Evolutionary conservation across 1,140 invertebrate species (phyloP).

Genomic region (Calliopsis andreniformis): DNA sequence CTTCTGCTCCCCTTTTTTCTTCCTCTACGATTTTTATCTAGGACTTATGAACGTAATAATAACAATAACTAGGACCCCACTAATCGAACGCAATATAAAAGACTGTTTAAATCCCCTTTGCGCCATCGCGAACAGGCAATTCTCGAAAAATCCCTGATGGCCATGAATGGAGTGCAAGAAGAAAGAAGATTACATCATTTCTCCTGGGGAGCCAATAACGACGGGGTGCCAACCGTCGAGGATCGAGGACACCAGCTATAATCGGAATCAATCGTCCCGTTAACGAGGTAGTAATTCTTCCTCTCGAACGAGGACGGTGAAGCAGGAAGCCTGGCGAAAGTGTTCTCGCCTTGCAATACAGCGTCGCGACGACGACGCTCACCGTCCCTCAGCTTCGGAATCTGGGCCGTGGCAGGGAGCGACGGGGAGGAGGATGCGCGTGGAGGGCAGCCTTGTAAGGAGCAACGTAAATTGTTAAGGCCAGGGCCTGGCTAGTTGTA

Average conservation of each 20-base stretch:
- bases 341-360: constrained; percentile 47
- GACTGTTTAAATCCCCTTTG: too few relatives aligned
- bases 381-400: constrained; percentile 33
- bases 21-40: too few relatives aligned
- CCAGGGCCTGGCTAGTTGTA: constrained; percentile 72
- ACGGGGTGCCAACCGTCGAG: constrained; percentile 2
- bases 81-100: background rate
- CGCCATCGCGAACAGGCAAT: background rate
- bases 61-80: too few relatives aligned
- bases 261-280: constrained; percentile 58
- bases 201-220: constrained; percentile 19
- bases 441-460: constrained; percentile 34
- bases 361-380: constrained; percentile 42
- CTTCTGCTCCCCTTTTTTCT: too few relatives aligned
- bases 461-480: constrained; percentile 74
- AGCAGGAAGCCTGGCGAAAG: constrained; percentile 13
- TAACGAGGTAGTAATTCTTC: constrained; percentile 63
- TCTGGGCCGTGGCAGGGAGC: background rate
- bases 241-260: constrained; percentile 35
- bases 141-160: background rate
- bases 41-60: too few relatives aligned
- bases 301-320: constrained; percentile 4
- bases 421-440: constrained; percentile 8
- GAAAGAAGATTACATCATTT: constrained; percentile 31
- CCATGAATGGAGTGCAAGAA: background rate